These are phyloP conservation scores for Hippocampus abdominalis DNA, from an alignment of 2,113 vertebrate genomes.

Conservation along the genomic window DNA sequence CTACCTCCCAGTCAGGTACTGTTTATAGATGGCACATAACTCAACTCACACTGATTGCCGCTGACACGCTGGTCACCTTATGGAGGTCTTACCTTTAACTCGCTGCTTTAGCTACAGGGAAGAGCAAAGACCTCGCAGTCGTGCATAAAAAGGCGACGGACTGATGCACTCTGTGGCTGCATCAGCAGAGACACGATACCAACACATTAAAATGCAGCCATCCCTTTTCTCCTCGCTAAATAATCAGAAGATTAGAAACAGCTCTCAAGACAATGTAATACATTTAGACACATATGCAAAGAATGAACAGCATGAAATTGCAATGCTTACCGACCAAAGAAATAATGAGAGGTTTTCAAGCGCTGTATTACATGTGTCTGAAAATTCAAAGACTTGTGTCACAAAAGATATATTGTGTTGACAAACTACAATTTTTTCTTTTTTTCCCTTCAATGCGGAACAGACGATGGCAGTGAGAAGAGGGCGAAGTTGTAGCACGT, in stretches of 20 bases:
- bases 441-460: neutral
- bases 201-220: neutral
- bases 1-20: neutral
- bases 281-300: too few relatives aligned
- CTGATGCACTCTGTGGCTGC: neutral
- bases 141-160: neutral
- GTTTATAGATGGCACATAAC: neutral
- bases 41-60: neutral
- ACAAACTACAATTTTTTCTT: neutral
- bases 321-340: too few relatives aligned
- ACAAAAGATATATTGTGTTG: neutral
- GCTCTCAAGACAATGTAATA: too few relatives aligned
- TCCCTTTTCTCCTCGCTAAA: too few relatives aligned
- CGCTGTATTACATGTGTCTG: too few relatives aligned
- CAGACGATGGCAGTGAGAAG: neutral
- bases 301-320: too few relatives aligned
- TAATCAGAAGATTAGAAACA: too few relatives aligned
- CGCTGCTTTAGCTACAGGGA: neutral
- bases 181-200: neutral
- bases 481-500: neutral
- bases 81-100: neutral
- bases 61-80: slow-evolving; percentile 8
- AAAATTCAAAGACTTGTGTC: neutral
- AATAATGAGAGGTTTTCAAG: too few relatives aligned
- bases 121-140: neutral